Base-by-base conservation (phyloP, 2,888 invertebrate genomes). In the Andrena camellia region DNA sequence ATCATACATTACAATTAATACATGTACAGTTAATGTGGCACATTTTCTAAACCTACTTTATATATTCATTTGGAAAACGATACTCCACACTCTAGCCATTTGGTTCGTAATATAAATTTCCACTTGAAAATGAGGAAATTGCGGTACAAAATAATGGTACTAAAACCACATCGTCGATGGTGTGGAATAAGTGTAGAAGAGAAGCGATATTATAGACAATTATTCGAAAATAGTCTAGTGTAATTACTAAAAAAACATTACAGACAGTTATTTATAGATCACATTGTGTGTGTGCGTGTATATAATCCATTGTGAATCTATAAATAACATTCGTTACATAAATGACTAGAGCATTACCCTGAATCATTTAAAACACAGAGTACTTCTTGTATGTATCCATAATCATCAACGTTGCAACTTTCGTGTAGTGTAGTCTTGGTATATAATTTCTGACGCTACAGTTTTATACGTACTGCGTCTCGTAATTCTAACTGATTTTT, bases 281-380 rank as follows among this genome's bases (percentile, higher is more conserved):
- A 83, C 69, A 68, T 64, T 48, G 29, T 8, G 76, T 83, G 76
- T 83, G 83, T 83, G 83, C 83, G 83, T 78, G 68, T 83, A 62
- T 63, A 71, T 76, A 57, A 67, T 81, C 71, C 33, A 31, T 48
- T 23, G 71, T 76, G 71, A 82, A 63, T 52, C 82, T 71, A 76
- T 83, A 68, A 82, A 82, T 68, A 83, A 67, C 76, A 26, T 80
- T 79, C 54, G 48, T 70, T 70, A 67, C 4, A 74, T 59, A 83
- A 83, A 83, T 78, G 83, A 83, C 83, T 83, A 83, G 83, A 83
- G 83, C 23, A 78, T 70, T 67, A 83, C 83, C 71, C 75, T 83
- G 78, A 83, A 83, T 81, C 64, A 78, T 62, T 70, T 42, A 42
- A 78, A 52, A 31, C 70, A 72, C 68, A 69, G 63, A 57, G 23